Base-by-base conservation (phyloP, 2,888 invertebrate species). In the Cheilosia grossa region DNA sequence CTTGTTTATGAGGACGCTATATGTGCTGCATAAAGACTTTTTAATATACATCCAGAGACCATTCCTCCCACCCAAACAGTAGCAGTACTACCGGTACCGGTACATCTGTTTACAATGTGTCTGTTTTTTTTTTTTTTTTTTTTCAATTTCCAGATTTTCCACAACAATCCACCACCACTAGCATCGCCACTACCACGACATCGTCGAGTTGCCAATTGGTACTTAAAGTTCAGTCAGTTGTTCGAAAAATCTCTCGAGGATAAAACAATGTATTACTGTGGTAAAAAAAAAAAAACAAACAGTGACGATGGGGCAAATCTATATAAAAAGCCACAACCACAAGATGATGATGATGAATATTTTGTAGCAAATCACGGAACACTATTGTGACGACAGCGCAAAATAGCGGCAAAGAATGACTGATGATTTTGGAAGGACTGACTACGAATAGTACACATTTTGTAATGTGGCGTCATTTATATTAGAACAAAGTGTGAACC, bases 391-490 rank as follows among this genome's bases (percentile, higher is more conserved):
- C 47, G 82, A 73, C 78, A 79, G 56, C 6, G 24, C 49, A 66
- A 13, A 78, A 47, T 30, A 40, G 19, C 78, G 42, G 67, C 80
- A 17, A 74, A 70, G 37, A 54, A 83, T 75, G 83, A 83, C 80
- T 70, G 70, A 83, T 83, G 83, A 75, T 58, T 75, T 40, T 51
- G 74, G 59, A 83, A 83, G 79, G 74, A 83, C 74, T 80, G 74
- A 69, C 79, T 80, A 59, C 83, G 64, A 80, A 80, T 79, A 80
- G 69, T 53, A 80, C 74, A 70, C 70, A 59, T 64, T 75, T 83
- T 80, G 69, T 75, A 74, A 83, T 83, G 80, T 44, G 40, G 10
- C 49, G 54, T 66, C 74, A 83, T 83, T 80, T 74, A 83, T 80
- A 70, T 74, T 75, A 37, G 58, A 17, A 21, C 6, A 13, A 13